Evolutionary conservation across 2,888 invertebrate species (phyloP), one percentile per base, ranked within the genome.

Genomic region (Vesta saturnalis): DNA sequence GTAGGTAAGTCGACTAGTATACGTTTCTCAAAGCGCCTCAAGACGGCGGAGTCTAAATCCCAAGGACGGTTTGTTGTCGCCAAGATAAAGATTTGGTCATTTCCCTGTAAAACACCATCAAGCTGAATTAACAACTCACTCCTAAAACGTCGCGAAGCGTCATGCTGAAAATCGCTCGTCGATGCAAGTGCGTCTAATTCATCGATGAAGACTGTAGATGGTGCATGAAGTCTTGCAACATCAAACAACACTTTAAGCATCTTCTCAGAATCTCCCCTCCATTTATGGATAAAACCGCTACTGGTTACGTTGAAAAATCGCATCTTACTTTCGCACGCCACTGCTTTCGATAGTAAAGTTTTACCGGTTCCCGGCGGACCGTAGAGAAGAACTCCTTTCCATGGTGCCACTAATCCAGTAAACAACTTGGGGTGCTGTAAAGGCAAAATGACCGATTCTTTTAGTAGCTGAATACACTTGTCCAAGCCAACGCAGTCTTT

Each of bases 241-340:
- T 96, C 94, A 82, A 96, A 96, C 52, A 97, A 85, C 0, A 95
- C 91, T 85, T 94, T 91, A 49, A 97, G 88, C 75, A 96, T 91
- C 84, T 96, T 97, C 85, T 97, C 97, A 0, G 96, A 96, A 76
- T 98, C 97, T 0, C 97, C 97, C 23, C 97, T 87, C 97, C 97
- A 97, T 84, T 98, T 98, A 78, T 94, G 95, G n/a, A 96, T 90
- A 49, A 97, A 89, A 1, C 93, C 91, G 77, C 96, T 94, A 69
- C 95, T 92, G 1, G 95, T 92, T 12, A 97, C 90, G 80, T 96
- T 97, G 82, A 98, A 96, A 84, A 97, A 96, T 0, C 94, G 94
- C 1, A 85, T 89, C 77, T 81, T 84, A 72, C 93, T 92, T 83
- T 96, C 94, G 0, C 91, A 89, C 2, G 96, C 96, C 1, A 95